A percentile compares a stretch with the other conserved stretches of the same genome.
Conservation (phyloP, 2,113 vertebrate genomes). For the Sphaerodactylus townsendi region DNA sequence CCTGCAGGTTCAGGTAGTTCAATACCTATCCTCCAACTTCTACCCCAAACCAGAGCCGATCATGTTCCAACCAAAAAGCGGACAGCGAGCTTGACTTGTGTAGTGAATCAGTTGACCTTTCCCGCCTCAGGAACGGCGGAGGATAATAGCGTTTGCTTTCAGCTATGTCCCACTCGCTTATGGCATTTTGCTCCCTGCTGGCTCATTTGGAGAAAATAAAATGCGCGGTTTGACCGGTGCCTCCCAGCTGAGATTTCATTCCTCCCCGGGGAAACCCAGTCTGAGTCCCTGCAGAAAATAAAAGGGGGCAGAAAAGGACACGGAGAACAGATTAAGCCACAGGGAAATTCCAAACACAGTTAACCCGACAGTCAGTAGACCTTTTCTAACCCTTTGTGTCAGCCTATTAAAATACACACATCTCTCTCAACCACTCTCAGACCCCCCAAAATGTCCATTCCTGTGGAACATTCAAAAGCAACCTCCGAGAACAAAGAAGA, state of each 20-base stretch:
- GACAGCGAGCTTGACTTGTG: not conserved
- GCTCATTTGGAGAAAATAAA: not conserved
- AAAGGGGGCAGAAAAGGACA: rapidly evolving
- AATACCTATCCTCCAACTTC: not conserved
- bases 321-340: not conserved
- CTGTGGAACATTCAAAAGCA: not conserved
- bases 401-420: not conserved
- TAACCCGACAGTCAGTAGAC: too few relatives aligned
- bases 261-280: rapidly evolving
- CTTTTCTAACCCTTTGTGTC: not conserved
- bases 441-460: too few relatives aligned
- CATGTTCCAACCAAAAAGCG: not conserved
- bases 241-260: not conserved
- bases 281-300: constrained; percentile 18
- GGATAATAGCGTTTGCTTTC: not conserved
- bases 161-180: not conserved
- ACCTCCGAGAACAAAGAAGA: not conserved
- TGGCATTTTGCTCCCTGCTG: not conserved
- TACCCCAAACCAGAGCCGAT: rapidly evolving
- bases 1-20: too few relatives aligned
- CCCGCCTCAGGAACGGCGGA: rapidly evolving
- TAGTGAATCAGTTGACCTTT: rapidly evolving
- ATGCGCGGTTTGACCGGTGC: not conserved
- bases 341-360: not conserved
- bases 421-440: not conserved